Evolutionary conservation across 2,888 invertebrate genomes (phyloP).

Genomic region (Apodemia duryi): DNA sequence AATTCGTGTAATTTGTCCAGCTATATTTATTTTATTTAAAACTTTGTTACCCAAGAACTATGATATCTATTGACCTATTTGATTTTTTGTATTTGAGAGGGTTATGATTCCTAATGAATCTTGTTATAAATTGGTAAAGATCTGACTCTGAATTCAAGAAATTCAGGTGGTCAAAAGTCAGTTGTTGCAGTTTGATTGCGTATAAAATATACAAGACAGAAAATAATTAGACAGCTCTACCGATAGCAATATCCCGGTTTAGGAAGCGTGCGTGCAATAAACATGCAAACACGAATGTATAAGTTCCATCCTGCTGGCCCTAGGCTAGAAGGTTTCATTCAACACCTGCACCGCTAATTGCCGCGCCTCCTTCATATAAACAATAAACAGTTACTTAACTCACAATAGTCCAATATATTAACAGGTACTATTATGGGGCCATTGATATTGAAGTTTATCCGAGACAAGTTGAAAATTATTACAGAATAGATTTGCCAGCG

Average conservation of each 20-base stretch:
- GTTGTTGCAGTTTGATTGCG: too few relatives aligned
- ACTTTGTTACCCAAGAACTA: too few relatives aligned
- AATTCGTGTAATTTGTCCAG: too few relatives aligned
- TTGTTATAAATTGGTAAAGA: too few relatives aligned
- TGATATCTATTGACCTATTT: too few relatives aligned
- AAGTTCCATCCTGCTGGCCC: constrained; percentile 35
- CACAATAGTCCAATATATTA: constrained; percentile 54
- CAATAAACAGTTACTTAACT: constrained; percentile 59
- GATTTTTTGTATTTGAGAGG: too few relatives aligned
- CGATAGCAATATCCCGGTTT: constrained; percentile 44
- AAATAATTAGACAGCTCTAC: background rate
- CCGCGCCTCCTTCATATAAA: constrained; percentile 53
- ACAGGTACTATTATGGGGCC: constrained; percentile 45
- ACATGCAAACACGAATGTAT: constrained; percentile 55
- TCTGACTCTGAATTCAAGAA: too few relatives aligned
- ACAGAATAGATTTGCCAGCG: constrained; percentile 13
- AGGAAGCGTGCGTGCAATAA: constrained; percentile 52
- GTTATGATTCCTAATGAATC: too few relatives aligned
- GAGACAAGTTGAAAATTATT: constrained; percentile 14
- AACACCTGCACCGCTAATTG: constrained; percentile 73
- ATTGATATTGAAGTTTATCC: constrained; percentile 35
- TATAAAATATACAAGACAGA: background rate
- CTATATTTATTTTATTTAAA: too few relatives aligned
- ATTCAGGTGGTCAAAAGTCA: too few relatives aligned
- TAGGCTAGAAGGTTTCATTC: constrained; percentile 66